Evolutionary conservation across 1,140 invertebrate genomes (phyloP), one percentile per base, ranked within the genome.

Genomic region (Hylaeus volcanicus): DNA sequence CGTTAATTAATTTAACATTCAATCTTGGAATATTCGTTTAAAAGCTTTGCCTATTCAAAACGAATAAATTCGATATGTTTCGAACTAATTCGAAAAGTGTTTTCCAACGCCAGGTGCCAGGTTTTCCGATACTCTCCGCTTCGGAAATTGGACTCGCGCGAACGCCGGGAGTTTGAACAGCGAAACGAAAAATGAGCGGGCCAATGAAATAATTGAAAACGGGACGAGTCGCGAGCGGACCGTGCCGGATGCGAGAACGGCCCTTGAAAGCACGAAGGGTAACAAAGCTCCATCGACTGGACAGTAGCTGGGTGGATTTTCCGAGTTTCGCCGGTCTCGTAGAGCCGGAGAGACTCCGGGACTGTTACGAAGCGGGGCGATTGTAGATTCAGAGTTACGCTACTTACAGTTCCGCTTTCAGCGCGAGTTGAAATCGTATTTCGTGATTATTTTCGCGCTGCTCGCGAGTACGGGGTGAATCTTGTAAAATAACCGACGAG

Each of bases 141-240:
- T 26, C 26, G 11, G 41, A 72, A 60, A 58, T 45, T 72, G n/a
- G 9, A 53, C 11, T 8, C 15, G 12, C 15, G 39, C 3, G 43
- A n/a, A 58, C 3, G 11, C 15, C 5, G 43, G 11, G 43, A 15
- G 15, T 37, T 48, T 0, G 43, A 37, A 26, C 26, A 26, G 12
- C 43, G 70, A 37, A 45, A 45, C 2, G 51, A 51, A 51, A 51
- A 39, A 45, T 6, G 43, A 14, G 12, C 37, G 55, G 11, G 43
- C n/a, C 53, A 39, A 72, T 58, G 3, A 43, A 72, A 60, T n/a
- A 60, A 72, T 72, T n/a, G 39, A 43, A 15, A 72, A 60, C 1
- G 37, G 15, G 9, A 51, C 51, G 51, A 51, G 51, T 51, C 11
- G 9, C 51, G 9, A 8, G 8, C n/a, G 39, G 2, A 45, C 15